Evolutionary conservation across 2,113 vertebrate species (phyloP).

Genomic region (Dolichallabes microphthalmus): DNA sequence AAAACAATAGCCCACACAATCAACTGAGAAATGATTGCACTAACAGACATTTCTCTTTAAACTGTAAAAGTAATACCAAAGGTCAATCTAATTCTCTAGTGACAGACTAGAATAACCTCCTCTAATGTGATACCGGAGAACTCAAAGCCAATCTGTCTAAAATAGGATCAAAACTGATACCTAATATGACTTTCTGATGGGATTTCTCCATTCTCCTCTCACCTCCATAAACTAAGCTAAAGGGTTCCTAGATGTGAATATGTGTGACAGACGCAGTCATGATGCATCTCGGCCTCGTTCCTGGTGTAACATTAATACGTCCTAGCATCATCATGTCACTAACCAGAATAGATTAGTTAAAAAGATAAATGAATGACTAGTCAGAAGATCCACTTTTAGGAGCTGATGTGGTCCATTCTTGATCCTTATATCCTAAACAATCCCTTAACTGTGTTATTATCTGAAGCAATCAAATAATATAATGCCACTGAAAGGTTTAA

Average conservation of each 20-base stretch:
- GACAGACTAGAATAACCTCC: background rate
- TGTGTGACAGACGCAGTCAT: background rate
- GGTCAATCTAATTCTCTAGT: background rate
- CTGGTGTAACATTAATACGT: background rate
- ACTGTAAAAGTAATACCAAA: background rate
- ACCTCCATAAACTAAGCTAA: background rate
- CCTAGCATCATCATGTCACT: background rate
- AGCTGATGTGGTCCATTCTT: background rate
- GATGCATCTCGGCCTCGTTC: background rate
- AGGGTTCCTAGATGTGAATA: background rate
- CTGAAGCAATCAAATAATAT: background rate
- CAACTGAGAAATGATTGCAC: background rate
- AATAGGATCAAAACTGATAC: background rate
- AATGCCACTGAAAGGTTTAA: background rate
- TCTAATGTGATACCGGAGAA: background rate
- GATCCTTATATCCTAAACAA: background rate
- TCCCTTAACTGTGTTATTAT: background rate
- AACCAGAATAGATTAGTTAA: background rate
- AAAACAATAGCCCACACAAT: slow-evolving; percentile 5
- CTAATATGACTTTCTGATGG: background rate
- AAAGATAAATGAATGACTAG: background rate
- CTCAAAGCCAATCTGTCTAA: background rate
- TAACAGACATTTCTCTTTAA: background rate
- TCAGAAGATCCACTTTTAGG: background rate
- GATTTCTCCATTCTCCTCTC: background rate